Percentiles rank a stretch among this genome's conserved stretches.
Conservation (phyloP, 2,888 invertebrate species). For the Perdita meconis region DNA sequence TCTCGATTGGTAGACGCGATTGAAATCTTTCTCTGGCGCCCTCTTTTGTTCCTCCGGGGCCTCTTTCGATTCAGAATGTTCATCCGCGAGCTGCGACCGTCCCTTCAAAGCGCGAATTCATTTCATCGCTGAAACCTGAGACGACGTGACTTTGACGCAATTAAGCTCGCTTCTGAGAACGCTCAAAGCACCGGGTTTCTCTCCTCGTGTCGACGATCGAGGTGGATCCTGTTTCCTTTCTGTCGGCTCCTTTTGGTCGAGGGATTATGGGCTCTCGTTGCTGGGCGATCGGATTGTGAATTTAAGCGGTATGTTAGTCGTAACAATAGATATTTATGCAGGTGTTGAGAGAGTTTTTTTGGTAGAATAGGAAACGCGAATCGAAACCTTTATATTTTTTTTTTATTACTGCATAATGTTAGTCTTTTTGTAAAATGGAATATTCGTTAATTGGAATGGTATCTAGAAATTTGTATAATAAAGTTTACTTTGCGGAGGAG, state of each 20-base stretch:
- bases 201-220: not conserved
- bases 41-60: constrained; percentile 59
- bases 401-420: too few species aligned
- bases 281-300: not conserved
- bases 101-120: constrained; percentile 61
- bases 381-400: too few species aligned
- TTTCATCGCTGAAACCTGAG: constrained; percentile 33
- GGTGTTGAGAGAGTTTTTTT: too few species aligned
- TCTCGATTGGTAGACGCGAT: constrained; percentile 78
- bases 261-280: not conserved
- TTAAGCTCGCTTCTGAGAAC: constrained; percentile 29
- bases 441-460: too few species aligned
- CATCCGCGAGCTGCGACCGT: constrained; percentile 64
- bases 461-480: too few species aligned
- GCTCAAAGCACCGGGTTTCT: not conserved
- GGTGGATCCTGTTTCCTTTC: not conserved
- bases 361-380: too few species aligned
- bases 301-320: too few species aligned
- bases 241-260: not conserved
- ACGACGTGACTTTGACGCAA: constrained; percentile 45
- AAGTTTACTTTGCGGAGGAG: too few species aligned
- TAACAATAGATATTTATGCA: too few species aligned
- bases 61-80: constrained; percentile 66
- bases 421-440: too few species aligned
- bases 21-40: constrained; percentile 75